These are phyloP conservation scores for Drosophila meridionalis DNA, from an alignment of 2,888 invertebrate genomes.

Conservation along the genomic window DNA sequence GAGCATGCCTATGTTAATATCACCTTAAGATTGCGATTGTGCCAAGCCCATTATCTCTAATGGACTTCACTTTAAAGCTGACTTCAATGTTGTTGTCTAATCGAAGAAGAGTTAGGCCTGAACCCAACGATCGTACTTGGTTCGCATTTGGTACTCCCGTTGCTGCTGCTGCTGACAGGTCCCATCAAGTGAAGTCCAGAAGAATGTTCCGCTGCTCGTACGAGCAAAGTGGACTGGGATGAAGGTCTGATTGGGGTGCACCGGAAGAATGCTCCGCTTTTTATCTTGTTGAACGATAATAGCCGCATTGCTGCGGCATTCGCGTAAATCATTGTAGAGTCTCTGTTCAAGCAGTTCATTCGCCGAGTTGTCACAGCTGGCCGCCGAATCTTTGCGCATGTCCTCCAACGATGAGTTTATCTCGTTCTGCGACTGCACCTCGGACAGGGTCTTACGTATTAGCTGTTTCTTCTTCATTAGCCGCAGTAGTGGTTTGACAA, in stretches of 20 bases:
- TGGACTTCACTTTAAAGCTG: conserved; percentile 81
- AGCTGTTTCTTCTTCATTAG: conserved; percentile 82
- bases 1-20: conserved; percentile 78
- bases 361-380: conserved; percentile 85
- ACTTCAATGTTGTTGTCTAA: conserved; percentile 12
- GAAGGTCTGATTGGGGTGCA: conserved; percentile 79
- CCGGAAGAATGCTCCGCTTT: conserved; percentile 84
- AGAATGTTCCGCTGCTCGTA: conserved; percentile 92
- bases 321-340: conserved; percentile 89
- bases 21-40: conserved; percentile 71
- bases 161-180: conserved; percentile 70
- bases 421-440: conserved; percentile 82
- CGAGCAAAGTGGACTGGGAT: conserved; percentile 91
- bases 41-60: conserved; percentile 46
- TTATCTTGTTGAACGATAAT: conserved; percentile 88
- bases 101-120: conserved; percentile 71
- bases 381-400: conserved; percentile 83
- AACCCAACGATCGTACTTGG: conserved; percentile 82
- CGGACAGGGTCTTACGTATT: conserved; percentile 80
- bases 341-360: conserved; percentile 93
- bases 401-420: conserved; percentile 83
- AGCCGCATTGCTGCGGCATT: conserved; percentile 88
- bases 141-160: conserved; percentile 58
- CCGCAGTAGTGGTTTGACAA: conserved; percentile 83
- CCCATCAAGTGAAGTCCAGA: conserved; percentile 89